phyloP scores from a whole-genome alignment of 2,113 vertebrate genomes.

The Gorilla gorilla region DNA sequence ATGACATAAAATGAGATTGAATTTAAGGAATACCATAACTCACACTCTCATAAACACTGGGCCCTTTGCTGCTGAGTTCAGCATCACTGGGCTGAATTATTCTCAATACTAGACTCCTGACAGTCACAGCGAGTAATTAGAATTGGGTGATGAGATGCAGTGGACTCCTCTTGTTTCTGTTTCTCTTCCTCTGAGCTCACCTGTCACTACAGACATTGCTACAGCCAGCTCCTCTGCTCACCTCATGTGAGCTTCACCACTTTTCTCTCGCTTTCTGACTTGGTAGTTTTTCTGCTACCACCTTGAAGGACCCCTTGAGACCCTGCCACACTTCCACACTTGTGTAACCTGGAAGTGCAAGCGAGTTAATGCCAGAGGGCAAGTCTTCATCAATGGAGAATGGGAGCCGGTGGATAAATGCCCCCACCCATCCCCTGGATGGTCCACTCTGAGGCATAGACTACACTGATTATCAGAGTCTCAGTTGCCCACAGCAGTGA shows the following conservation, averaged over 20 bases:
- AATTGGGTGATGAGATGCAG: accelerated
- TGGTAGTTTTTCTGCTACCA: background rate
- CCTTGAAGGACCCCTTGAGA: background rate
- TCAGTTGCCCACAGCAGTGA: background rate
- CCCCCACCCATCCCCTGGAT: no score
- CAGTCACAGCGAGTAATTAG: background rate
- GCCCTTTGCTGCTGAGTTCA: background rate
- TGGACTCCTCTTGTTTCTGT: no score
- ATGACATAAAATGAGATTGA: background rate
- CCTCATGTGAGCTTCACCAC: background rate
- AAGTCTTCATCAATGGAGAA: background rate
- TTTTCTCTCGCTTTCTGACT: background rate
- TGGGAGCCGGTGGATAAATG: background rate
- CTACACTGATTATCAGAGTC: background rate
- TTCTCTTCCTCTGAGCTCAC: background rate
- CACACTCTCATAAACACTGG: background rate
- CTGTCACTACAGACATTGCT: background rate
- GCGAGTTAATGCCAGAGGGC: background rate
- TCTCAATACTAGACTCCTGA: background rate
- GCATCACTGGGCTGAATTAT: background rate
- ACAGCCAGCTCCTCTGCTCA: background rate
- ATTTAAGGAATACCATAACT: background rate
- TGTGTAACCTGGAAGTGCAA: background rate
- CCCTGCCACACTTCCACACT: background rate
- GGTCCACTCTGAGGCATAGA: background rate